phyloP scores from a whole-genome alignment of 2,113 vertebrate species.

The Menidia beryllina region DNA sequence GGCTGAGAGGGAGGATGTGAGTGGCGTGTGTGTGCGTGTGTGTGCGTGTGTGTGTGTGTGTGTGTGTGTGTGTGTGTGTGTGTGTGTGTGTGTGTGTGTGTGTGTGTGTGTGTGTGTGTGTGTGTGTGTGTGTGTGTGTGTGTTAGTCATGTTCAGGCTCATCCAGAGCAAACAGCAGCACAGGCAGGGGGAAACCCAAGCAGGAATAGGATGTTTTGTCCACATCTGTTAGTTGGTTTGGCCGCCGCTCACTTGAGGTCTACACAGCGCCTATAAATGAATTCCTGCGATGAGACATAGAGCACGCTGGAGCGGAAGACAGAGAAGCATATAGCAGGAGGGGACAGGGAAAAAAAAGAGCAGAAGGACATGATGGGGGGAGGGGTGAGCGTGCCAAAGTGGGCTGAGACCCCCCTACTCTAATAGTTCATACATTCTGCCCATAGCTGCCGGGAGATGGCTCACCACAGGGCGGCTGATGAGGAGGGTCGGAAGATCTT shows the following conservation, averaged over 20 bases:
- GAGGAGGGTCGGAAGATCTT: conserved; percentile 52
- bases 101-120: too few relatives aligned
- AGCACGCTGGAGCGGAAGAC: conserved; percentile 46
- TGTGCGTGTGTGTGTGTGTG: too few relatives aligned
- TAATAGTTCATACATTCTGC: conserved; percentile 72
- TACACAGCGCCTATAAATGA: conserved; percentile 72
- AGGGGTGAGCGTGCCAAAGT: conserved; percentile 64
- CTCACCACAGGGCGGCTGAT: conserved; percentile 55
- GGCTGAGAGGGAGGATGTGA: conserved; percentile 53
- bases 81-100: too few relatives aligned
- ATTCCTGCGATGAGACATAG: conserved; percentile 47
- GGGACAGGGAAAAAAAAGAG: conserved; percentile 13
- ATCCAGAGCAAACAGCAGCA: conserved; percentile 70
- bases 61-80: too few relatives aligned
- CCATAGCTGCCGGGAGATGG: conserved; percentile 53
- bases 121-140: conserved; percentile 54
- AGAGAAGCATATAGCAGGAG: conserved; percentile 51
- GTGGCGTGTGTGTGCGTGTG: conserved; percentile 58
- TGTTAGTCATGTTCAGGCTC: conserved; percentile 78
- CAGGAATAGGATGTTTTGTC: conserved; percentile 78
- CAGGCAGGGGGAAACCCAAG: conserved; percentile 73
- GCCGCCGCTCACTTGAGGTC: conserved; percentile 65
- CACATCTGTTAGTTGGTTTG: conserved; percentile 78
- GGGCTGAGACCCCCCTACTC: conserved; percentile 58
- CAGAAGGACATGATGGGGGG: conserved; percentile 61